phyloP scores from a whole-genome alignment of 35 echinoderm and acorn worm genomes.

The Amphiura filiformis region DNA sequence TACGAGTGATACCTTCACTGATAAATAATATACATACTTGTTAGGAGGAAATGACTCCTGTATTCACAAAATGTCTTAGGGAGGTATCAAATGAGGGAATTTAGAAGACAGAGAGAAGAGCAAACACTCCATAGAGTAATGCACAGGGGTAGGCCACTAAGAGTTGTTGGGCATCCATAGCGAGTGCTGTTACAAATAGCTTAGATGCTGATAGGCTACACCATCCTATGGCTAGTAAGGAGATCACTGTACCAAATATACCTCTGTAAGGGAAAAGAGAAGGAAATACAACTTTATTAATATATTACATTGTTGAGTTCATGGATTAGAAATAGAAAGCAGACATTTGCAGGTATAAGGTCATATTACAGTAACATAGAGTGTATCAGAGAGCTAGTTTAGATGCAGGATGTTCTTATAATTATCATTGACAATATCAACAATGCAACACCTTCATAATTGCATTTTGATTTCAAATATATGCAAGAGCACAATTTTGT shows the following conservation, averaged over 20 bases:
- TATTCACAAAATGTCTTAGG: too few species aligned
- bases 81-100: too few species aligned
- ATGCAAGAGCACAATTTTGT: too few species aligned
- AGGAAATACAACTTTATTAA: constrained; percentile 17
- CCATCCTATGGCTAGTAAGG: constrained; percentile 85
- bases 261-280: constrained; percentile 58
- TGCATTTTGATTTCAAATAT: too few species aligned
- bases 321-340: background rate
- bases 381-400: background rate
- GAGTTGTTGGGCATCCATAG: constrained; percentile 94
- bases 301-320: background rate
- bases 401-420: too few species aligned
- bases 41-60: too few species aligned
- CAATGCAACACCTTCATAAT: too few species aligned
- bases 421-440: too few species aligned
- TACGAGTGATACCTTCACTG: too few species aligned
- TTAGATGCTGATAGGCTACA: constrained; percentile 98
- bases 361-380: background rate
- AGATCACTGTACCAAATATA: constrained; percentile 78
- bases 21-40: too few species aligned
- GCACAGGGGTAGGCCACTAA: constrained; percentile 98
- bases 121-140: constrained; percentile 98
- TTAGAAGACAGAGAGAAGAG: constrained; percentile 84
- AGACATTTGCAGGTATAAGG: background rate
- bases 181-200: constrained; percentile 92